These are phyloP conservation scores for Hipposideros larvatus DNA, from an alignment of 2,797 vertebrate species.

Conservation along the genomic window DNA sequence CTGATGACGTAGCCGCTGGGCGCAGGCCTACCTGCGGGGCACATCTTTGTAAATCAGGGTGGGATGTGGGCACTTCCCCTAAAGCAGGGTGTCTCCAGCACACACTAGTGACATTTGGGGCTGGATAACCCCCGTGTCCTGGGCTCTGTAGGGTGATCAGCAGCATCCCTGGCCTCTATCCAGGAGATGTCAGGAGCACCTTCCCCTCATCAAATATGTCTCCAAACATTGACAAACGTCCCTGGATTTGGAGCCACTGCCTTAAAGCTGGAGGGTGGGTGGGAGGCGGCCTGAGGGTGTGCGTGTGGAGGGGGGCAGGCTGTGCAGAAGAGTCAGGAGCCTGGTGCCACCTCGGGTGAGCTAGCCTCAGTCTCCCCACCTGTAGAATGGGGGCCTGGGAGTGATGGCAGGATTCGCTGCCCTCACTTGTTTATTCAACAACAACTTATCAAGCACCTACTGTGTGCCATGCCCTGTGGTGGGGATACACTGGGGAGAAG, in stretches of 20 bases:
- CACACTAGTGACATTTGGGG: neutral
- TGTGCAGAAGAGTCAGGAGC: neutral
- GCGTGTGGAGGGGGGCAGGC: neutral
- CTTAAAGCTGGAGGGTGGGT: neutral
- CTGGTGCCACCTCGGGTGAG: neutral
- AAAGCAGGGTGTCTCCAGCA: neutral
- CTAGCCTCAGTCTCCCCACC: neutral
- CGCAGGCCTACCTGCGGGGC: neutral
- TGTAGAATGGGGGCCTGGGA: neutral
- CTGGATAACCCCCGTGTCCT: neutral
- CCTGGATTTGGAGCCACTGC: neutral
- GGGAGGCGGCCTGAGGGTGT: neutral
- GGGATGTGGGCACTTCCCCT: too few species aligned
- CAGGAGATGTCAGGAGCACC: neutral
- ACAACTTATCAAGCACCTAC: neutral
- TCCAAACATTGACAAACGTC: neutral
- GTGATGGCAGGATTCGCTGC: neutral
- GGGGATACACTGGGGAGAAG: neutral
- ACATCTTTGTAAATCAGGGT: neutral
- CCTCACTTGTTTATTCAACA: neutral
- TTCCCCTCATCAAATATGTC: too few species aligned
- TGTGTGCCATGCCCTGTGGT: neutral
- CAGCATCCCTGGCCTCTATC: neutral
- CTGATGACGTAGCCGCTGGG: accelerated
- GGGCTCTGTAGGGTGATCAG: accelerated